phyloP scores from a whole-genome alignment of 2,888 invertebrate species.

The Papilio protenor region DNA sequence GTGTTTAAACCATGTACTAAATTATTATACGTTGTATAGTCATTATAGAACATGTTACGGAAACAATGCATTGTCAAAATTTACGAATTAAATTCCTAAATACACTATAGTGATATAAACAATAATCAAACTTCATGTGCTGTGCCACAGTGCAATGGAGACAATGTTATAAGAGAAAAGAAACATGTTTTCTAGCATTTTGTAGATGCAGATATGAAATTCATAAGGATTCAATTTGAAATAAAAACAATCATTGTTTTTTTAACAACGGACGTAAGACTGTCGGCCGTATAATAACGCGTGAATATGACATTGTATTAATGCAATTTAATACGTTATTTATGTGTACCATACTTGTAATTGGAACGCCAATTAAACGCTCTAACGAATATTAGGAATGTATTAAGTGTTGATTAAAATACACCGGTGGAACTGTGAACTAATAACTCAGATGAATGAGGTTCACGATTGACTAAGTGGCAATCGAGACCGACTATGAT shows the following conservation, averaged over 20 bases:
- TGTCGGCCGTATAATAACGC: background rate
- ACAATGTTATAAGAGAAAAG: background rate
- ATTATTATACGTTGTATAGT: background rate
- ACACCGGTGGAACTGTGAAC: background rate
- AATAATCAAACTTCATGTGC: background rate
- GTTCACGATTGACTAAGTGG: conserved; percentile 26
- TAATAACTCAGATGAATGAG: background rate
- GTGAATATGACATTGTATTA: conserved; percentile 7
- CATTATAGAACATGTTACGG: background rate
- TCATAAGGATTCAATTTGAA: background rate
- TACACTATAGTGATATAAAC: background rate
- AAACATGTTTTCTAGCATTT: background rate
- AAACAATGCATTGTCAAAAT: background rate
- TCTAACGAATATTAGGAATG: background rate
- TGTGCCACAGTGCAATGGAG: background rate
- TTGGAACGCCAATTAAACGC: background rate
- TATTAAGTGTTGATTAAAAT: conserved; percentile 13
- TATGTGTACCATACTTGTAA: conserved; percentile 1
- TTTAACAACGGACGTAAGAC: background rate
- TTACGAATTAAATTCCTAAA: background rate
- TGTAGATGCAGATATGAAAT: background rate
- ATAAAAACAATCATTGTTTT: background rate
- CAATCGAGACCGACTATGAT: conserved; percentile 9
- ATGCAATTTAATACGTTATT: conserved; percentile 13
- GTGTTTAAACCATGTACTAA: background rate